These are phyloP conservation scores for Chrosomus eos DNA, from an alignment of 2,797 vertebrate genomes.

Conservation along the genomic window DNA sequence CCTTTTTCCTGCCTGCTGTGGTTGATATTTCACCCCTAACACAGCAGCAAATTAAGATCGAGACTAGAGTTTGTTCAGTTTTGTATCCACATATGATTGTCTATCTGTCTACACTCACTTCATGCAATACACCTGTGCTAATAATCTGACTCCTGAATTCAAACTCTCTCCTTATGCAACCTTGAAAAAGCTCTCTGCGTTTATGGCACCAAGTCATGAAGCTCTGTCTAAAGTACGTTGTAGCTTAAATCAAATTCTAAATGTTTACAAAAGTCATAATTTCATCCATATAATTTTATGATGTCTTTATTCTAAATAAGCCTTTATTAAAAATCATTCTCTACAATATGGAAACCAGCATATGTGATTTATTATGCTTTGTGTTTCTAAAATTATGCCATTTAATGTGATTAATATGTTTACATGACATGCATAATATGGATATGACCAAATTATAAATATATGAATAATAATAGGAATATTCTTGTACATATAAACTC, in stretches of 20 bases:
- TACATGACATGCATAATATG: neutral
- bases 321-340: neutral
- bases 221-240: neutral
- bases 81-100: neutral
- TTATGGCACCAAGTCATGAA: neutral
- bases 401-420: neutral
- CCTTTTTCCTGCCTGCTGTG: conserved; percentile 47
- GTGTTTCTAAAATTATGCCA: neutral
- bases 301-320: neutral
- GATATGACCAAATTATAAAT: neutral
- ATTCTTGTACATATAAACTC: neutral
- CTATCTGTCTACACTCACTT: neutral
- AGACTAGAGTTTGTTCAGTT: neutral
- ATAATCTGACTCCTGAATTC: neutral
- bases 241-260: no score
- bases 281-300: neutral
- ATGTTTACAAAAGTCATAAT: neutral
- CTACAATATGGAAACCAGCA: neutral
- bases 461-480: neutral
- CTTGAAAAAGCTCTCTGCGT: neutral
- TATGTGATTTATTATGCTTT: neutral
- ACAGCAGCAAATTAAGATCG: neutral
- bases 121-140: neutral
- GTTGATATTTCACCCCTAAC: conserved; percentile 10
- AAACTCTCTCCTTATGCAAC: neutral